Conservation (phyloP, 1,140 invertebrate species). For the Aphaenogaster rudis region DNA sequence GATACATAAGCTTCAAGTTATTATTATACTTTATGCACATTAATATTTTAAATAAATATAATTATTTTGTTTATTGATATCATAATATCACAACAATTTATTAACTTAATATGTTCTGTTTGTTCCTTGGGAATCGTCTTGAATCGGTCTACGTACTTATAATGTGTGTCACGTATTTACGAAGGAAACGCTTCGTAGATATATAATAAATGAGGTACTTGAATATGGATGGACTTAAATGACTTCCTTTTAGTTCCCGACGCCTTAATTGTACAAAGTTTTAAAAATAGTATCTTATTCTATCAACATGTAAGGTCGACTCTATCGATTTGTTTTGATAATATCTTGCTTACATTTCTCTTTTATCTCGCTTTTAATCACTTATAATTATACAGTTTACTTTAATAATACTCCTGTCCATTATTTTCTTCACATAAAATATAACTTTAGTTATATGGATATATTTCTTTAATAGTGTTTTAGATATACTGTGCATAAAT, state of each 20-base stretch:
- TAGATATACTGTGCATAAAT: not conserved
- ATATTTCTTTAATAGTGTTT: not conserved
- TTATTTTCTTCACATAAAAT: not conserved
- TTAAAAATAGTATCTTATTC: constrained; percentile 73
- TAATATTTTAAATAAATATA: not conserved
- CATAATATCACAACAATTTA: not conserved
- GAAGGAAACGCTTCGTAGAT: constrained; percentile 69
- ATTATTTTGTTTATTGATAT: constrained; percentile 3
- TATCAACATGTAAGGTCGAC: constrained; percentile 40
- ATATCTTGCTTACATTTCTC: not conserved
- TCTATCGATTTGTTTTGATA: constrained; percentile 48
- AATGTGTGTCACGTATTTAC: constrained; percentile 69
- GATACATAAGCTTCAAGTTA: not conserved
- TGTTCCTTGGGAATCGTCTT: constrained; percentile 44
- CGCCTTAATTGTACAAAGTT: constrained; percentile 64
- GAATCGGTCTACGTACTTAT: constrained; percentile 61
- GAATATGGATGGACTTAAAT: constrained; percentile 72
- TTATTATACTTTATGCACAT: not conserved
- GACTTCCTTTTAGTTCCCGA: constrained; percentile 69
- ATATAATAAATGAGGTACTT: constrained; percentile 69
- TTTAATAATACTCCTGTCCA: not conserved
- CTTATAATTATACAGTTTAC: not conserved
- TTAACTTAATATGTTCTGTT: constrained; percentile 1
- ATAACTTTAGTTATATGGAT: not conserved
- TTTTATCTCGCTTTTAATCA: not conserved